Evolutionary conservation across 2,797 vertebrate species (phyloP).

Genomic region (Xerus rutilus): DNA sequence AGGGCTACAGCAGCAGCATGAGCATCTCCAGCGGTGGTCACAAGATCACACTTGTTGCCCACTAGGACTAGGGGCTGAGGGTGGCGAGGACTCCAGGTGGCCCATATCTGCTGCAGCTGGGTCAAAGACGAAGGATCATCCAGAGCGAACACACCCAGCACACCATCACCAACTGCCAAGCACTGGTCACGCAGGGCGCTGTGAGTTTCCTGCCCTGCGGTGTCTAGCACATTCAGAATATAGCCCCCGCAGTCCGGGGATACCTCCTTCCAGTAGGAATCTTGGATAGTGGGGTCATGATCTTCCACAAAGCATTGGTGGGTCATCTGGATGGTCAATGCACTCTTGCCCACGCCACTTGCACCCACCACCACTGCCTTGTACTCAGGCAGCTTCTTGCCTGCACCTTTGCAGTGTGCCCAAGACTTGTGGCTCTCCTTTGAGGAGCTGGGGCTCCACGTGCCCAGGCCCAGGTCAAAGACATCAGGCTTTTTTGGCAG

Average conservation of each 20-base stretch:
- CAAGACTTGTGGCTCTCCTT: background rate
- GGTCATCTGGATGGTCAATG: constrained; percentile 93
- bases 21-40: constrained; percentile 93
- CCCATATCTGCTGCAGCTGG: constrained; percentile 97
- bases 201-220: constrained; percentile 96
- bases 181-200: constrained; percentile 97
- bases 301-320: constrained; percentile 95
- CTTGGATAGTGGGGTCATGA: constrained; percentile 98
- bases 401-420: background rate
- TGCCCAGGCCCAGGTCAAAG: constrained; percentile 52
- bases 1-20: constrained; percentile 84
- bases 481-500: background rate
- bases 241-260: constrained; percentile 96
- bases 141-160: constrained; percentile 97
- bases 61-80: constrained; percentile 97
- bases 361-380: constrained; percentile 94
- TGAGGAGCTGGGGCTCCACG: background rate
- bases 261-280: constrained; percentile 97
- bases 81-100: constrained; percentile 88
- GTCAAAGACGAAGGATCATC: constrained; percentile 97
- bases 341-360: constrained; percentile 94
- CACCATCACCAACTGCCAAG: constrained; percentile 96
- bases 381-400: constrained; percentile 84
- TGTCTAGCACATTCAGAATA: constrained; percentile 96
- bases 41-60: constrained; percentile 98